Evolutionary conservation across 1,140 invertebrate species (phyloP), one percentile per base, ranked within the genome.

Genomic region (Aphelinus certus): DNA sequence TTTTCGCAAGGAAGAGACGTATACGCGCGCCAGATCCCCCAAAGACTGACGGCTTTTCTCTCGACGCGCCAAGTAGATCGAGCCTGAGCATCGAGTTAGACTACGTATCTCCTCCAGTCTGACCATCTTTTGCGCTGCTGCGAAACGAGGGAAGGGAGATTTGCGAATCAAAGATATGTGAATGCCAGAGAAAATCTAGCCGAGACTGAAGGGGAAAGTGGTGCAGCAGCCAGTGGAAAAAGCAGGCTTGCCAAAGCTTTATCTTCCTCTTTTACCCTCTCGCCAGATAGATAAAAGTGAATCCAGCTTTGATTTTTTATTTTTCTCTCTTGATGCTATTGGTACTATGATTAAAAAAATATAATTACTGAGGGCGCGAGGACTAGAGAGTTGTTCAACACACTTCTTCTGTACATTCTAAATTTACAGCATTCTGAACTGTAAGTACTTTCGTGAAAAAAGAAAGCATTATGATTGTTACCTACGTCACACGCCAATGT

Each of bases 31-130:
- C 6, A 45, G 68, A 70, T 70, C 58, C 49, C 68, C 58, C 53
- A 70, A 62, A 62, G 68, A 51, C 58, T n/a, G 4, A 1, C n/a
- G 6, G 68, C 68, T 70, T 70, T 70, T 47, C 61, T 63, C 61
- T 2, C n/a, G 9, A 49, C 6, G 46, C 60, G 47, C 7, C 46
- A 47, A 62, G 68, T 70, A 53, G 57, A 70, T 70, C 49, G 58
- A 53, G 57, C 26, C 58, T 1, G 26, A 26, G 42, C 7, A 7
- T 62, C 7, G 7, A 70, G 57, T 70, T 58, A 53, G 58, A 51
- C 45, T 6, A 5, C 56, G 9, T 47, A 2, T 69, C 46, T 55
- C 9, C 47, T 64, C 61, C 47, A 43, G 61, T 7, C 56, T 60
- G 26, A 5, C 47, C 57, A 43, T 26, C 67, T 70, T 61, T 48